Conservation (phyloP, 2,888 invertebrate genomes). For the Hipparchia sbordonii region DNA sequence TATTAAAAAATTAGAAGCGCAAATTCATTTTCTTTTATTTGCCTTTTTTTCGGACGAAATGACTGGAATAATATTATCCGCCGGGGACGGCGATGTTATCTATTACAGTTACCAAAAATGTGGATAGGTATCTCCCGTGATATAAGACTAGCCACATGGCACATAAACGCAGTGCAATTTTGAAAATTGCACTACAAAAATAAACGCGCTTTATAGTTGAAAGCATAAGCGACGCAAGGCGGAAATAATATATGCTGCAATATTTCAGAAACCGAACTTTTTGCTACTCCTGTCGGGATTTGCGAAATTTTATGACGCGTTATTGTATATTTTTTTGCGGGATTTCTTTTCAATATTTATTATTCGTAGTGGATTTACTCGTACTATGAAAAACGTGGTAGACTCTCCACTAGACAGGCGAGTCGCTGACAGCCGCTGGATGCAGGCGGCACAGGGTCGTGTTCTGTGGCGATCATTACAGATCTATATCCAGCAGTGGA, state of each 20-base stretch:
- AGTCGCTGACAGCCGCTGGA: no score
- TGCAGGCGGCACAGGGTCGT: no score
- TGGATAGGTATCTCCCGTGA: not conserved
- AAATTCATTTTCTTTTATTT: no score
- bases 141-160: conserved; percentile 8
- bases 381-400: no score
- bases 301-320: conserved; percentile 28
- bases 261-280: conserved; percentile 28
- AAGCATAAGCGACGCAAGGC: conserved; percentile 28
- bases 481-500: no score
- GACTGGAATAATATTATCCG: no score
- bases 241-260: conserved; percentile 34
- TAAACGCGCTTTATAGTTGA: conserved; percentile 19
- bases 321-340: conserved; percentile 9
- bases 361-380: not conserved
- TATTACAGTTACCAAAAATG: no score
- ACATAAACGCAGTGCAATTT: conserved; percentile 21
- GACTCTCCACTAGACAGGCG: no score
- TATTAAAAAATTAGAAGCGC: no score
- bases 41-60: no score
- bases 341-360: not conserved
- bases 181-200: conserved; percentile 28
- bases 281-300: conserved; percentile 21
- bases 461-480: no score
- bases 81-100: no score